Conservation (phyloP, 2,888 invertebrate species). For the Rugalucina vietnamica region DNA sequence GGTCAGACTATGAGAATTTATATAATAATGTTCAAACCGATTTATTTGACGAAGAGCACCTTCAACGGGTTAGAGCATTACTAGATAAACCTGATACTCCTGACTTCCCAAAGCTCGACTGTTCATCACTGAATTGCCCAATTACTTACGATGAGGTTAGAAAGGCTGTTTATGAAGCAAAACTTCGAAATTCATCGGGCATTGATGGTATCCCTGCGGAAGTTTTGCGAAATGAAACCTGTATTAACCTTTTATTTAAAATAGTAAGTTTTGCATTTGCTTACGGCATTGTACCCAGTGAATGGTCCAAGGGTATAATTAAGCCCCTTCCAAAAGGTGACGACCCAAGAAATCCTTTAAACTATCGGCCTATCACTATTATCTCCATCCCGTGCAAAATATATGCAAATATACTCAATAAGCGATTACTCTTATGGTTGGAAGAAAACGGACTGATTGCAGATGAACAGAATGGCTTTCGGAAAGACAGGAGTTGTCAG, state of each 20-base stretch:
- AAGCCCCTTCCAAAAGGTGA: slow-evolving; percentile 10
- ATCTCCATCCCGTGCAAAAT: slow-evolving; percentile 14
- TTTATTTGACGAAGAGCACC: no score
- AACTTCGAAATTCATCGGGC: slow-evolving; percentile 15
- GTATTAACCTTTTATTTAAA: background rate
- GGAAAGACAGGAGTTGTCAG: slow-evolving; percentile 13
- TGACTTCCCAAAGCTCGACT: background rate
- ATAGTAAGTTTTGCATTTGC: slow-evolving; percentile 20
- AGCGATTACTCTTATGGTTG: slow-evolving; percentile 4
- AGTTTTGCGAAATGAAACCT: slow-evolving; percentile 2
- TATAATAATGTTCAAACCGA: no score
- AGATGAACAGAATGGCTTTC: slow-evolving; percentile 42
- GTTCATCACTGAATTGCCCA: slow-evolving; percentile 14
- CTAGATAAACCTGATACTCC: no score
- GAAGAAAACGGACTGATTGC: background rate
- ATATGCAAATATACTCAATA: slow-evolving; percentile 30
- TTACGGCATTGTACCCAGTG: background rate
- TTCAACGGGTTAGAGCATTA: no score
- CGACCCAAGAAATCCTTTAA: slow-evolving; percentile 22
- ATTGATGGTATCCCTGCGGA: slow-evolving; percentile 6
- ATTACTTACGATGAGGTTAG: slow-evolving; percentile 21
- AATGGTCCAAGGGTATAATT: slow-evolving; percentile 17
- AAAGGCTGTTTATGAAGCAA: background rate
- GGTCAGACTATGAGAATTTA: no score
- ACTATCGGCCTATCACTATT: slow-evolving; percentile 31